Evolutionary conservation across 2,797 vertebrate genomes (phyloP).

Genomic region (Sciaenops ocellatus): DNA sequence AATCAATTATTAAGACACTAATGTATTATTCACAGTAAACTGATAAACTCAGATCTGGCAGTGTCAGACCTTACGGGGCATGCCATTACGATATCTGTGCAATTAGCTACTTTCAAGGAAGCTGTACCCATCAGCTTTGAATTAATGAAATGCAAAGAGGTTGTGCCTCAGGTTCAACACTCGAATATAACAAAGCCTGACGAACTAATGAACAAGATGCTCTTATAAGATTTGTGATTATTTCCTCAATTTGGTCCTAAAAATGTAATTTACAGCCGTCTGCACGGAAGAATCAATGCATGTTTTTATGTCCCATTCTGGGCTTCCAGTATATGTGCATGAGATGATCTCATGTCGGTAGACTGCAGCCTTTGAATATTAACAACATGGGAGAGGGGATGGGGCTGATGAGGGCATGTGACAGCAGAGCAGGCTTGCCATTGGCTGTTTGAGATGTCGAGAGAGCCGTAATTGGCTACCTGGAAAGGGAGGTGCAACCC

Average conservation of each 20-base stretch:
- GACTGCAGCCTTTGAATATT: slow-evolving; percentile 82
- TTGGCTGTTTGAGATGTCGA: slow-evolving; percentile 56
- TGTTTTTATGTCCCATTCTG: slow-evolving; percentile 16
- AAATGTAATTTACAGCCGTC: not conserved
- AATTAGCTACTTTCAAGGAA: slow-evolving; percentile 35
- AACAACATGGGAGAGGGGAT: slow-evolving; percentile 57
- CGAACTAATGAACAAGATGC: slow-evolving; percentile 1
- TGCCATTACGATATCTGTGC: not conserved
- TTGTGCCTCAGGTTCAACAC: not conserved
- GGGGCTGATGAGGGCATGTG: slow-evolving; percentile 44
- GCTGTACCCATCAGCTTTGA: slow-evolving; percentile 5
- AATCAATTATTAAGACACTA: slow-evolving; percentile 51
- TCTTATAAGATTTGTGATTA: not conserved
- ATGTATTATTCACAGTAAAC: slow-evolving; percentile 49
- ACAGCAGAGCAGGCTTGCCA: slow-evolving; percentile 37
- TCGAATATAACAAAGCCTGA: not conserved
- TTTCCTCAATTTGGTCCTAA: not conserved
- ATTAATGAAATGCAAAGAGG: slow-evolving; percentile 39
- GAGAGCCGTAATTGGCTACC: slow-evolving; percentile 45
- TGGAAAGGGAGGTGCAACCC: slow-evolving; percentile 23
- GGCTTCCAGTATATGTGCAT: slow-evolving; percentile 10
- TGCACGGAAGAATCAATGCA: slow-evolving; percentile 1
- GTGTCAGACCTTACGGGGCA: slow-evolving; percentile 17
- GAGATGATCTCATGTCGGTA: slow-evolving; percentile 58
- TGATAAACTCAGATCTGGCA: slow-evolving; percentile 17